These are phyloP conservation scores for Liodrosophila aerea DNA, from an alignment of 2,888 invertebrate species.

Conservation along the genomic window DNA sequence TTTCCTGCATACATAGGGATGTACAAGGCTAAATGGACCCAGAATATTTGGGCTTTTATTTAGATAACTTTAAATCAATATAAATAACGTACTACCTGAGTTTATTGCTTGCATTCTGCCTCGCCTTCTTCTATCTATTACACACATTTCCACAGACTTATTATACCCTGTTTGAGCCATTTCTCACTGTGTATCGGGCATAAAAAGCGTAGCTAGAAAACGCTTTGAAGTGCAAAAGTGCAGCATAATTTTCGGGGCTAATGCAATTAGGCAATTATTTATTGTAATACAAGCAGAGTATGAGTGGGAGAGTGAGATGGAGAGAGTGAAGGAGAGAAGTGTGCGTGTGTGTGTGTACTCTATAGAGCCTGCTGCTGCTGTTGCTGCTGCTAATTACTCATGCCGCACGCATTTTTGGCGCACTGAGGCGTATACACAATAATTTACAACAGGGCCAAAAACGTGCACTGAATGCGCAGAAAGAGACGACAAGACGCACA, in stretches of 20 bases:
- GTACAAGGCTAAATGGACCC: no score
- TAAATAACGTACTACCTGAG: no score
- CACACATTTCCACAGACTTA: no score
- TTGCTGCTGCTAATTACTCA: slow-evolving; percentile 67
- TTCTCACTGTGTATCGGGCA: background rate
- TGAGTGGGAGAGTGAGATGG: background rate
- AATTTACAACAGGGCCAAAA: slow-evolving; percentile 58
- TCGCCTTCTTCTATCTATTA: no score
- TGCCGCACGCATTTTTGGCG: slow-evolving; percentile 72
- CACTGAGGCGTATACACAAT: slow-evolving; percentile 79
- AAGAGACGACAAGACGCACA: slow-evolving; percentile 7
- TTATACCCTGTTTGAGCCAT: no score
- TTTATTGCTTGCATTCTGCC: no score
- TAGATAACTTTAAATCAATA: no score
- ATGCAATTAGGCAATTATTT: slow-evolving; percentile 75
- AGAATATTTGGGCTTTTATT: no score
- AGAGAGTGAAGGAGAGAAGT: slow-evolving; percentile 3
- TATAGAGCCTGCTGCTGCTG: slow-evolving; percentile 5
- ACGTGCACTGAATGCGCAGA: slow-evolving; percentile 71
- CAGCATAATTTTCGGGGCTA: slow-evolving; percentile 67
- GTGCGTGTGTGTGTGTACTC: slow-evolving; percentile 3
- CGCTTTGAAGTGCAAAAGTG: slow-evolving; percentile 74
- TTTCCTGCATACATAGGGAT: no score
- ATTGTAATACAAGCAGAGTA: slow-evolving; percentile 15
- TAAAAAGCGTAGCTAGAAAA: slow-evolving; percentile 8